Evolutionary conservation across 2,888 invertebrate genomes (phyloP).

Genomic region (Apamea sordens): DNA sequence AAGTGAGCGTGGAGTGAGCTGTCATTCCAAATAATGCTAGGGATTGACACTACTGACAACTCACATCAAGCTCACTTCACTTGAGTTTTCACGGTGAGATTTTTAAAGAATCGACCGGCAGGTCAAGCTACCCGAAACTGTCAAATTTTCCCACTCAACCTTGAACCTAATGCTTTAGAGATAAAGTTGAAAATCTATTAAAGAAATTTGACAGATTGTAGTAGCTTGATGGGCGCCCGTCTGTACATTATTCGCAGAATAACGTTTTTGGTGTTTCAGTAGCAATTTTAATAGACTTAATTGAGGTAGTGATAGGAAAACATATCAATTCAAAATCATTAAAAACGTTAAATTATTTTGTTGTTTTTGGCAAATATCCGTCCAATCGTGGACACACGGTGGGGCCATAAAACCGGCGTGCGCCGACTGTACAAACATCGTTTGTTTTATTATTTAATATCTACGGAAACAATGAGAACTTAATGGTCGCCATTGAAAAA

Average conservation of each 20-base stretch:
- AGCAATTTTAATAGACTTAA: not conserved
- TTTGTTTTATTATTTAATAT: constrained; percentile 80
- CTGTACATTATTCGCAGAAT: not conserved
- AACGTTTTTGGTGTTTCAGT: not conserved
- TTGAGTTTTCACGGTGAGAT: too few relatives aligned
- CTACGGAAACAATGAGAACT: constrained; percentile 71
- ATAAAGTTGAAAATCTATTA: too few relatives aligned
- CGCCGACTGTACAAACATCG: constrained; percentile 76
- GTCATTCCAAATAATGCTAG: too few relatives aligned
- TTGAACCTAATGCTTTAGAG: too few relatives aligned
- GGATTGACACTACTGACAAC: too few relatives aligned
- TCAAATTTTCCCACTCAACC: too few relatives aligned
- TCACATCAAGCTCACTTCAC: too few relatives aligned
- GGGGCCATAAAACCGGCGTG: constrained; percentile 82
- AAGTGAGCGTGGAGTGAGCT: too few relatives aligned
- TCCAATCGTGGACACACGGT: constrained; percentile 44
- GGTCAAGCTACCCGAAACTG: too few relatives aligned
- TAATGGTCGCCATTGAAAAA: constrained; percentile 78
- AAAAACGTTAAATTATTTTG: constrained; percentile 46
- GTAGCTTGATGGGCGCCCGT: too few relatives aligned
- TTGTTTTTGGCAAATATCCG: constrained; percentile 59
- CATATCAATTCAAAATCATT: constrained; percentile 57
- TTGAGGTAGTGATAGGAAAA: constrained; percentile 22
- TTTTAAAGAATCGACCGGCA: too few relatives aligned
- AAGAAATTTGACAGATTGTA: too few relatives aligned